A percentile compares a stretch with the other conserved stretches of the same genome.
These are phyloP conservation scores for Peromyscus maniculatus DNA, from an alignment of 2,113 vertebrate genomes.

Conservation along the genomic window DNA sequence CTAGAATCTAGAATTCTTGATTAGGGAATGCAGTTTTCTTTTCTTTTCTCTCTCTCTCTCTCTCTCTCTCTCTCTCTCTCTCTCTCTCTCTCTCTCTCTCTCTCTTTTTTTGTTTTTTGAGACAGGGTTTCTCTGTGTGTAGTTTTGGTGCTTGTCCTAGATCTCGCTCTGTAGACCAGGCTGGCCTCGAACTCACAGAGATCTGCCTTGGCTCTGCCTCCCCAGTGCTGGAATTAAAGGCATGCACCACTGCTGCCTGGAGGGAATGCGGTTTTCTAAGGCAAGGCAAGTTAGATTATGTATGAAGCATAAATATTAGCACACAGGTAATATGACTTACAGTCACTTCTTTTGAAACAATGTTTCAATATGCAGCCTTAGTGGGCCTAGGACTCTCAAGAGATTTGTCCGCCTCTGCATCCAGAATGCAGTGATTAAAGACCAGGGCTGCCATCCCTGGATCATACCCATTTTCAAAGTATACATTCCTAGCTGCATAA, in stretches of 20 bases:
- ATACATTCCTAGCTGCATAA: constrained; percentile 73
- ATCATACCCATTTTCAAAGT: constrained; percentile 46
- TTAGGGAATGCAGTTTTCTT: constrained; percentile 65
- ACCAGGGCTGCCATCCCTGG: too few relatives aligned
- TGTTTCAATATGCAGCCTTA: neutral
- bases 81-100: too few relatives aligned
- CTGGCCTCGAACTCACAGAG: too few relatives aligned
- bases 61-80: too few relatives aligned
- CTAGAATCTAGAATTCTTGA: constrained; percentile 73
- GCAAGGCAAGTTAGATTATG: constrained; percentile 66
- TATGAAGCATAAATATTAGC: constrained; percentile 58
- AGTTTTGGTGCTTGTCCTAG: too few relatives aligned
- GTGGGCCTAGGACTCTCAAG: neutral
- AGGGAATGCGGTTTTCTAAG: constrained; percentile 69
- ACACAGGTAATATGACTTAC: constrained; percentile 52
- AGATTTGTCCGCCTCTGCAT: neutral
- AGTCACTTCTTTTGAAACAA: neutral
- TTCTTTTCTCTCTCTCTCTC: too few relatives aligned
- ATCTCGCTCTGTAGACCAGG: too few relatives aligned
- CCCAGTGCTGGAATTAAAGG: too few relatives aligned
- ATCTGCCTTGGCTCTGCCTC: too few relatives aligned
- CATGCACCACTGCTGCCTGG: too few relatives aligned
- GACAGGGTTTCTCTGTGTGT: too few relatives aligned
- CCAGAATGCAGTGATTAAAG: neutral
- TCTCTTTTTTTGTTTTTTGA: too few relatives aligned